Evolutionary conservation across 2,797 vertebrate genomes (phyloP).

Genomic region (Nothura maculosa): DNA sequence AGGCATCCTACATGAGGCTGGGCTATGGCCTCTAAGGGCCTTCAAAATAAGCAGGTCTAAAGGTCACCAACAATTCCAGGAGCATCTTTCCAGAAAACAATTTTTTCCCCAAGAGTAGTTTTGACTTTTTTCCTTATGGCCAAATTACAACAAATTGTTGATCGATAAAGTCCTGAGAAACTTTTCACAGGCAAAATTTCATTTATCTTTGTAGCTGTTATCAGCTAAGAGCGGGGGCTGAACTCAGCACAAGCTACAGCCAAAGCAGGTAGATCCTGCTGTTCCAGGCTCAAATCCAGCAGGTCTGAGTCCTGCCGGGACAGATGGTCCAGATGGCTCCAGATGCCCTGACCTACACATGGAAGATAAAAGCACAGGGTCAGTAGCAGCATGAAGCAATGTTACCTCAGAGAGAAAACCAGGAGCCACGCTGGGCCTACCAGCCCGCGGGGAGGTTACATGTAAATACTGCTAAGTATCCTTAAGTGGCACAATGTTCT

Average conservation of each 20-base stretch:
- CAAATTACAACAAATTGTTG: neutral
- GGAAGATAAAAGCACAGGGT: neutral
- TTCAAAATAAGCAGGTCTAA: neutral
- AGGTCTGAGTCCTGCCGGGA: neutral
- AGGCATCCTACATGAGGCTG: neutral
- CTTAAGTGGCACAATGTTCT: neutral
- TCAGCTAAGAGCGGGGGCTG: neutral
- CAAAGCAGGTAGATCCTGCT: neutral
- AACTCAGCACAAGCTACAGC: neutral
- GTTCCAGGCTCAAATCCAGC: fast-evolving
- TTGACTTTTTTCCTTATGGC: neutral
- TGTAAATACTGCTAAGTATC: neutral
- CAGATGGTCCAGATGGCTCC: neutral
- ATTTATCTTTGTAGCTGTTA: neutral
- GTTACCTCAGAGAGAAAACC: fast-evolving
- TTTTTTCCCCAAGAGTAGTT: neutral
- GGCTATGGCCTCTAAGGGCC: neutral
- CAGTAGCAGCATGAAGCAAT: neutral
- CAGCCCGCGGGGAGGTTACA: neutral
- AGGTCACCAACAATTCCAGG: neutral
- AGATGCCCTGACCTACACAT: neutral
- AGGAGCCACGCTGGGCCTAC: fast-evolving
- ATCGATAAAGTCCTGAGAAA: neutral
- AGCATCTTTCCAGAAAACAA: neutral
- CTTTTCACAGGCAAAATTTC: neutral